Conservation (phyloP, 2,888 invertebrate genomes). For the Leptopilina drosophilae region DNA sequence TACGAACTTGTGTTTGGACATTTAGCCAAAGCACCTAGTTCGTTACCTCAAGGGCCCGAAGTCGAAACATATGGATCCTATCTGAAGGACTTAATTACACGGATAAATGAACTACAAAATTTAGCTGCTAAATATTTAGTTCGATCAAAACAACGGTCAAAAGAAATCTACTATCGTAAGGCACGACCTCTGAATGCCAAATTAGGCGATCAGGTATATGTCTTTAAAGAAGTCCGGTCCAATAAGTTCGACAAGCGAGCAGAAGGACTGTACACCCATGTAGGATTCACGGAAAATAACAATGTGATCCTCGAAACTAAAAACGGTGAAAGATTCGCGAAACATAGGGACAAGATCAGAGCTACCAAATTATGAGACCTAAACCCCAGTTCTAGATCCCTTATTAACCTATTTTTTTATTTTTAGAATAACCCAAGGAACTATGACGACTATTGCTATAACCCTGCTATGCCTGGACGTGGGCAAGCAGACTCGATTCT, state of each 20-base stretch:
- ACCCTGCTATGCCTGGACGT: no score
- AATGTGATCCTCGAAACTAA: constrained; percentile 5
- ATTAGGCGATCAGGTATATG: not conserved
- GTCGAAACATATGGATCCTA: not conserved
- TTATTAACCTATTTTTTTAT: no score
- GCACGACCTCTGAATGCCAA: no score
- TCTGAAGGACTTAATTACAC: not conserved
- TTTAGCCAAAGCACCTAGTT: not conserved
- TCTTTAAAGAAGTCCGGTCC: constrained; percentile 10
- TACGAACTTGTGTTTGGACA: not conserved
- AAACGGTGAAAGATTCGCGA: not conserved
- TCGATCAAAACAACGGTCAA: not conserved
- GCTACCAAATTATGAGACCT: not conserved
- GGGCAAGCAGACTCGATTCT: no score
- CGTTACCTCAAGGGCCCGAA: not conserved
- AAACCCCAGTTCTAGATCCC: no score
- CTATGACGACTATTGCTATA: no score
- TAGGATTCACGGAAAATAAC: not conserved
- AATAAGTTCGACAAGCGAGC: constrained; percentile 10
- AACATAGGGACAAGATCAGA: not conserved
- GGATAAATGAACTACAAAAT: not conserved
- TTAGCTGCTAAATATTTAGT: not conserved
- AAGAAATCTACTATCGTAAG: not conserved
- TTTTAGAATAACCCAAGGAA: no score
- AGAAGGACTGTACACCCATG: not conserved